These are phyloP conservation scores for Phorcus lineatus DNA, from an alignment of 2,888 invertebrate genomes.

Conservation along the genomic window DNA sequence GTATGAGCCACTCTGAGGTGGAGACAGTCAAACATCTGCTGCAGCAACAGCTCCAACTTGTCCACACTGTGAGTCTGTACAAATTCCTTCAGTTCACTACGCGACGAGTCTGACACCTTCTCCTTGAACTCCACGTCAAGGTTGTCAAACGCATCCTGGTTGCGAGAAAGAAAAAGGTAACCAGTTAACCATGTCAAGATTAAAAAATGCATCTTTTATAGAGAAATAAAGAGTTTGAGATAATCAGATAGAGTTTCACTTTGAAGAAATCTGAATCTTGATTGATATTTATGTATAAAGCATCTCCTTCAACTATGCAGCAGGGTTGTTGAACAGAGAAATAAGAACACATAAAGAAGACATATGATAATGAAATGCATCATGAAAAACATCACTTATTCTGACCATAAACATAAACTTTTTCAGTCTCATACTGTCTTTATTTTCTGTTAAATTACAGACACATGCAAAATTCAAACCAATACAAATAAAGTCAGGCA, in stretches of 20 bases:
- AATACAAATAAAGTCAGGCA: too few species aligned
- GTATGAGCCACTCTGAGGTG: constrained; percentile 34
- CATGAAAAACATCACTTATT: too few species aligned
- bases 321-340: too few species aligned
- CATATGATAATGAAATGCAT: too few species aligned
- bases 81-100: constrained; percentile 16
- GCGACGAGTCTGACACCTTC: constrained; percentile 16
- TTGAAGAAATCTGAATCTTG: background rate
- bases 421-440: too few species aligned
- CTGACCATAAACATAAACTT: too few species aligned
- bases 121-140: constrained; percentile 26
- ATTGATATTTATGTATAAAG: background rate
- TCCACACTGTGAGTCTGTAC: constrained; percentile 29
- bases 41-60: constrained; percentile 32
- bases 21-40: constrained; percentile 37
- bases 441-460: too few species aligned
- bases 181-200: background rate
- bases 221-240: background rate
- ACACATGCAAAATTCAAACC: too few species aligned
- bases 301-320: too few species aligned
- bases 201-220: too few species aligned
- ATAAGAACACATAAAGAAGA: too few species aligned
- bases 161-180: background rate
- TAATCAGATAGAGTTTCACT: background rate
- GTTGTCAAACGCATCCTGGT: constrained; percentile 38